Percentiles rank a stretch among this genome's conserved stretches.
Evolutionary conservation across 2,113 vertebrate species (phyloP).

Genomic region (Rhipidura dahli): DNA sequence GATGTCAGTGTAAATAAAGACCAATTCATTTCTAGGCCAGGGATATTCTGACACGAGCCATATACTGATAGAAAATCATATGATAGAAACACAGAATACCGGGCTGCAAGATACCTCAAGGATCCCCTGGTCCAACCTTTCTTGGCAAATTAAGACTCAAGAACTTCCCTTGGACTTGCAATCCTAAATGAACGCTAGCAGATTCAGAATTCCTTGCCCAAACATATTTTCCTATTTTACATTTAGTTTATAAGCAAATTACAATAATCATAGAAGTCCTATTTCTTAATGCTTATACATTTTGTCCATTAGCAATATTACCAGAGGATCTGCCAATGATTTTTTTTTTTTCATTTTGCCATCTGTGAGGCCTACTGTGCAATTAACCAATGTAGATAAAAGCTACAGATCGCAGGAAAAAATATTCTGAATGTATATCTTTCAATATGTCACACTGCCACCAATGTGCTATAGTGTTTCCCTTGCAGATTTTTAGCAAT

Average conservation of each 20-base stretch:
- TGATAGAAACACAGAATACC: not conserved
- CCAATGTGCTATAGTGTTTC: not conserved
- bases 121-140: not conserved
- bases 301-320: not conserved
- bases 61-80: not conserved
- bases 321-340: not conserved
- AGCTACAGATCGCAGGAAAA: not conserved
- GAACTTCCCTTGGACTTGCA: not conserved
- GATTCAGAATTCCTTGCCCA: not conserved
- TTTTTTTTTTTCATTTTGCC: not conserved
- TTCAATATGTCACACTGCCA: not conserved
- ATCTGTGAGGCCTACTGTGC: not conserved
- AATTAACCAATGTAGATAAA: not conserved
- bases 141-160: not conserved
- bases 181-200: not conserved
- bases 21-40: not conserved
- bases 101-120: not conserved
- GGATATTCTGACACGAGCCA: not conserved
- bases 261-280: not conserved
- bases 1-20: not conserved
- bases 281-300: not conserved
- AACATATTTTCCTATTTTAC: not conserved
- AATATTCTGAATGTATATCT: not conserved
- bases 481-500: not conserved
- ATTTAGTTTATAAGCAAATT: not conserved